Evolutionary conservation across 2,888 invertebrate genomes (phyloP), one percentile per base, ranked within the genome.

Genomic region (Sarcophaga rosellei): DNA sequence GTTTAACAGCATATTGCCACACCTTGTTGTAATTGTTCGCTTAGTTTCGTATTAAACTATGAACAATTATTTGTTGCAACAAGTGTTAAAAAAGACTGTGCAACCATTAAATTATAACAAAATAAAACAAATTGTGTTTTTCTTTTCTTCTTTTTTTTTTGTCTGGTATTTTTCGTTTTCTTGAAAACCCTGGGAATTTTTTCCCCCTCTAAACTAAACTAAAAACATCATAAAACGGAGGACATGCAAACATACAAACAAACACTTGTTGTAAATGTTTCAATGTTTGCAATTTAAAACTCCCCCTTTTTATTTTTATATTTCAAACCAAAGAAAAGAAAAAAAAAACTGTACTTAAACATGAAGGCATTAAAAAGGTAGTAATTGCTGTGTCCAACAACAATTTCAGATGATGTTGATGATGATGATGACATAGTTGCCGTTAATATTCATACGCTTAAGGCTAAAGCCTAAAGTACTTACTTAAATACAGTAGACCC

Each of bases 311-410:
- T 47, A 8, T 35, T 35, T 35, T 35, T 35, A 35, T 35, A 10
- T 35, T 35, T 35, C 8, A 35, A 35, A 35, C 2, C 1, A 35
- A 35, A 35, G 35, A 8, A 53, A 45, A 63, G 1, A 20, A 53
- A 35, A 66, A 45, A 63, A 68, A 45, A 53, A 72, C 21, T 68
- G 66, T 74, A 35, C 45, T 79, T 74, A 66, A 21, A 79, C 69
- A 79, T 84, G 75, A 79, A 84, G 66, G 35, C 84, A 84, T 84
- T 86, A 78, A 84, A 84, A 81, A 75, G 84, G 77, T 84, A 86
- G 84, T 86, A 86, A 86, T 86, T 84, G 86, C 66, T 86, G 79
- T 63, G 70, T 76, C 35, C 8, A 35, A 35, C 35, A 35, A 35
- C 17, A 53, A 17, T 53, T 53, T 53, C 17, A 53, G 65, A 62